Conservation (phyloP, 53 echinoderm and acorn worm genomes). For the Echinometra lucunter region DNA sequence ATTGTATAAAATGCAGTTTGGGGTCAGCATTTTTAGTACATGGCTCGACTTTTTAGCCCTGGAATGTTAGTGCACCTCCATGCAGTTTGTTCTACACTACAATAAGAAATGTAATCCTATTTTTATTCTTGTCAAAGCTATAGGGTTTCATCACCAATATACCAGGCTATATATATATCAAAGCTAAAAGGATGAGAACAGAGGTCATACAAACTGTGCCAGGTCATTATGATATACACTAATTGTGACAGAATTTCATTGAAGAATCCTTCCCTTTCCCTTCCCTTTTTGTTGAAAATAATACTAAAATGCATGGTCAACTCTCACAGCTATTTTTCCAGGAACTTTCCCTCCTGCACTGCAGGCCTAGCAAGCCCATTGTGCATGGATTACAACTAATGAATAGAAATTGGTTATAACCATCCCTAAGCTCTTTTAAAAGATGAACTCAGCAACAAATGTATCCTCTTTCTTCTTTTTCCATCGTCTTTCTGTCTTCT, state of each 20-base stretch:
- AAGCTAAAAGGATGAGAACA: background rate
- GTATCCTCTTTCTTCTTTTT: background rate
- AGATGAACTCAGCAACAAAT: background rate
- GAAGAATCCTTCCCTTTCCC: background rate
- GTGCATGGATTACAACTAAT: background rate
- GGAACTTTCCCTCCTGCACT: background rate
- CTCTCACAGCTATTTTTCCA: background rate
- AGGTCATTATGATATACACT: background rate
- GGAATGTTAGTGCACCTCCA: background rate
- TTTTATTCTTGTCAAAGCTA: background rate
- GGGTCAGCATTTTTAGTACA: background rate
- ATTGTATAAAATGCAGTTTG: background rate
- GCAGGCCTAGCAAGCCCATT: background rate
- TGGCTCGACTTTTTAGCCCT: background rate
- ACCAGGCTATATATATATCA: background rate
- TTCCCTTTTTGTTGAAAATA: background rate
- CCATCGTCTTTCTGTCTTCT: background rate
- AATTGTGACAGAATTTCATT: background rate
- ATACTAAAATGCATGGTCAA: slow-evolving; percentile 8
- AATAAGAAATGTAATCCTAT: background rate
- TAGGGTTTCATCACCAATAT: background rate
- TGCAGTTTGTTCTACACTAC: background rate
- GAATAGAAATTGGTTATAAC: background rate
- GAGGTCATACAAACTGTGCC: background rate
- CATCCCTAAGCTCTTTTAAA: background rate